phyloP scores from a whole-genome alignment of 2,888 invertebrate genomes.

The Erannis defoliaria region DNA sequence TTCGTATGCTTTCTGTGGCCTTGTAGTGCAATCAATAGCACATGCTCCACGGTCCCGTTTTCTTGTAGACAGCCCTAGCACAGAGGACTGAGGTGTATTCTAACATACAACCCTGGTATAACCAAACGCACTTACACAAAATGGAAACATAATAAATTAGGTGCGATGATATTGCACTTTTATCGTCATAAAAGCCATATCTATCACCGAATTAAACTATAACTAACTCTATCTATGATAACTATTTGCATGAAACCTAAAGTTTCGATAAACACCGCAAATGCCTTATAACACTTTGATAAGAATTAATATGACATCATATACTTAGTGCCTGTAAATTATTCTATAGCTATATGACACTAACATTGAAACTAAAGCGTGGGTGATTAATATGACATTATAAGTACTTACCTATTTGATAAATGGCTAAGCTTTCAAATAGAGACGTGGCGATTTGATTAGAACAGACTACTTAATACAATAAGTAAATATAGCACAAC shows the following conservation, averaged over 20 bases:
- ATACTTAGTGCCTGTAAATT: neutral
- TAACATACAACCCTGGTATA: too few relatives aligned
- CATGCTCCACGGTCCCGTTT: too few relatives aligned
- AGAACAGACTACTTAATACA: too few relatives aligned
- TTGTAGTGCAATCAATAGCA: too few relatives aligned
- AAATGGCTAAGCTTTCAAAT: neutral
- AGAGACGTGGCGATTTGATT: too few relatives aligned
- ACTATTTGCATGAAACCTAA: too few relatives aligned
- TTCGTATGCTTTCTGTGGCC: too few relatives aligned
- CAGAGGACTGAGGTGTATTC: too few relatives aligned
- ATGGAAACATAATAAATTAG: slow-evolving; percentile 7
- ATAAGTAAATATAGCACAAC: too few relatives aligned
- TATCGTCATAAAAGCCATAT: neutral
- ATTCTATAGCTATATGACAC: neutral
- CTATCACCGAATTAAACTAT: neutral
- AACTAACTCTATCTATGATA: neutral
- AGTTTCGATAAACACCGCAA: slow-evolving; percentile 4
- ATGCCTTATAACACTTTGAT: slow-evolving; percentile 1
- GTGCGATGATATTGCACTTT: slow-evolving; percentile 3
- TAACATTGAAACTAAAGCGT: neutral
- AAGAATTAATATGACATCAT: slow-evolving; percentile 1
- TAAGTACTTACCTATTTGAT: neutral
- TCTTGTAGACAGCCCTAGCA: too few relatives aligned
- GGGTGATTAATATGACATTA: too few relatives aligned
- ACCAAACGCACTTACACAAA: slow-evolving; percentile 1